phyloP scores from a whole-genome alignment of 2,888 invertebrate species.

The Oxytorus armatus region DNA sequence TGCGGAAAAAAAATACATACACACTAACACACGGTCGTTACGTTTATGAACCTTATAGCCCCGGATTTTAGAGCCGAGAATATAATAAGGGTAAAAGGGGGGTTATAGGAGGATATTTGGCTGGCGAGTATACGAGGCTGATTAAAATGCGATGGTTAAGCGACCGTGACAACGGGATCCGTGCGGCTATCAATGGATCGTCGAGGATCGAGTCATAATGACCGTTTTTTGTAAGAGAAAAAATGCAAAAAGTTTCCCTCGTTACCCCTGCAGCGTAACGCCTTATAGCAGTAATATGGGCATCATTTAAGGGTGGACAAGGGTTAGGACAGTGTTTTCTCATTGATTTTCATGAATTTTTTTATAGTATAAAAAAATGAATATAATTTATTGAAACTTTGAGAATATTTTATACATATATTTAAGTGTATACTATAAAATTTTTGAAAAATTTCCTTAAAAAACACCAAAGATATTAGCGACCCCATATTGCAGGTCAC shows the following conservation, averaged over 20 bases:
- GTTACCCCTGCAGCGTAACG: background rate
- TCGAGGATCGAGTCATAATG: slow-evolving; percentile 11
- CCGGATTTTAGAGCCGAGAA: slow-evolving; percentile 36
- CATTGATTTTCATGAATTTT: too few relatives aligned
- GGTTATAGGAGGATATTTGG: slow-evolving; percentile 7
- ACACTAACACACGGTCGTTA: too few relatives aligned
- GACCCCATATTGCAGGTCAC: too few relatives aligned
- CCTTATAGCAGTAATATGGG: background rate
- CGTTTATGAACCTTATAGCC: slow-evolving; percentile 43
- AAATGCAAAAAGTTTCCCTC: slow-evolving; percentile 2
- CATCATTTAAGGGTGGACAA: too few relatives aligned
- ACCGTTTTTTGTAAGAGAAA: slow-evolving; percentile 21
- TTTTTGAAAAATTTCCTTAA: too few relatives aligned
- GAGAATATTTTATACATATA: too few relatives aligned
- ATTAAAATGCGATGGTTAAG: slow-evolving; percentile 65
- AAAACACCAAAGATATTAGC: too few relatives aligned
- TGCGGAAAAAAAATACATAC: slow-evolving; percentile 20
- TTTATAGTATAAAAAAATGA: too few relatives aligned
- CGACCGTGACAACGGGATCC: slow-evolving; percentile 38
- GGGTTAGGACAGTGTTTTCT: too few relatives aligned
- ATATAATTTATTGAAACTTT: too few relatives aligned
- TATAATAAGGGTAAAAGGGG: slow-evolving; percentile 29
- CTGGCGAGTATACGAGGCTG: slow-evolving; percentile 38
- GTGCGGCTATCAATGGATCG: slow-evolving; percentile 12
- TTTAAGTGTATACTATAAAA: too few relatives aligned